Evolutionary conservation across 35 echinoderm and acorn worm genomes (phyloP).

Genomic region (Lytechinus variegatus): DNA sequence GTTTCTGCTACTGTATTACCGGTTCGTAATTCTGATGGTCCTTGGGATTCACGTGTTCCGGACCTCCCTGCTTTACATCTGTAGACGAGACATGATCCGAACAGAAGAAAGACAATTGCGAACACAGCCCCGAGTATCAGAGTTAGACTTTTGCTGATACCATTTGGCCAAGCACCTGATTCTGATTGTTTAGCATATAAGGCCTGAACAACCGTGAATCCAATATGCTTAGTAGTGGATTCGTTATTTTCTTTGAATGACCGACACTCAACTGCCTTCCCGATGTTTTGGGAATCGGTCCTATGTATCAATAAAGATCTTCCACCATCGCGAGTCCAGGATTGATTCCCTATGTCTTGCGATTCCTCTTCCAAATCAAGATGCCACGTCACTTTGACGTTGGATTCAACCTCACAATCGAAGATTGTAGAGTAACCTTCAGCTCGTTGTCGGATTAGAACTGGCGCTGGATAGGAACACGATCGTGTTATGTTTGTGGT

Average conservation of each 20-base stretch:
- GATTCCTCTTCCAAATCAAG: not conserved
- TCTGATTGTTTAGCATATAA: not conserved
- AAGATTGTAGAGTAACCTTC: not conserved
- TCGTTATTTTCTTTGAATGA: not conserved
- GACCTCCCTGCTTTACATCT: not conserved
- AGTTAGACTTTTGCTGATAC: not conserved
- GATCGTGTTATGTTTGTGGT: not conserved
- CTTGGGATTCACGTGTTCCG: not conserved
- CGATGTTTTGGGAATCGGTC: not conserved
- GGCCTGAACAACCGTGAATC: not conserved
- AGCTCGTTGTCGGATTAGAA: not conserved
- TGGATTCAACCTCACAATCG: not conserved
- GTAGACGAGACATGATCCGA: not conserved
- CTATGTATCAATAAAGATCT: not conserved
- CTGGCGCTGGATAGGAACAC: not conserved
- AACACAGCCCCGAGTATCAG: not conserved
- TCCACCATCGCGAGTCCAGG: not conserved
- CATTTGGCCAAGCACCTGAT: not conserved
- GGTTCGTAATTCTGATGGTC: not conserved
- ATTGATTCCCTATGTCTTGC: not conserved
- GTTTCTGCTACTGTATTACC: not conserved
- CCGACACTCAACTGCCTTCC: not conserved
- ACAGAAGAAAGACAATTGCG: not conserved
- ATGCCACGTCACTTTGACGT: not conserved
- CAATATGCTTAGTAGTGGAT: not conserved